Percentiles rank a stretch among this genome's conserved stretches.
Conservation (phyloP, 2,797 vertebrate species). For the Macropodus opercularis region DNA sequence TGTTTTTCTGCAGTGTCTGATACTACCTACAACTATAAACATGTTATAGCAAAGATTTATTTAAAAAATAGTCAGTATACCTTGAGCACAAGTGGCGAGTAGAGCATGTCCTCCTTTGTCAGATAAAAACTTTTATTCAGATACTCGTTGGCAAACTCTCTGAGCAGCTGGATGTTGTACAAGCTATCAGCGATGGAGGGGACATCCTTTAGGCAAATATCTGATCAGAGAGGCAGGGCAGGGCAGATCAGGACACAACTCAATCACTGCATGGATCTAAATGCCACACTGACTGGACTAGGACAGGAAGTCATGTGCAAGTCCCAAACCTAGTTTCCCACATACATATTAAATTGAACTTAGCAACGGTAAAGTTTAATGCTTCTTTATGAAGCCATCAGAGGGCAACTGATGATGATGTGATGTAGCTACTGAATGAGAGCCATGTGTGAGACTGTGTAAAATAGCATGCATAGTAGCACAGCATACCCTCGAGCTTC, state of each 20-base stretch:
- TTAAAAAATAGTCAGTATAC: conserved; percentile 66
- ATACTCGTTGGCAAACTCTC: conserved; percentile 92
- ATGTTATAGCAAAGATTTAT: neutral
- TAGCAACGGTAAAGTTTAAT: conserved; percentile 5
- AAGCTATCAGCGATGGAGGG: conserved; percentile 94
- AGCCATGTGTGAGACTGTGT: neutral
- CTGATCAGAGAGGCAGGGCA: conserved; percentile 72
- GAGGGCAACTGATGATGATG: conserved; percentile 13
- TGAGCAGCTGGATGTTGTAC: conserved; percentile 94
- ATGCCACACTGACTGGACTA: conserved; percentile 55
- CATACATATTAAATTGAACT: conserved; percentile 40
- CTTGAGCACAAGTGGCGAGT: conserved; percentile 94
- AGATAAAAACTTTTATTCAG: conserved; percentile 96
- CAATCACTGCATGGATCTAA: conserved; percentile 55
- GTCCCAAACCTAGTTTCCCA: conserved; percentile 53
- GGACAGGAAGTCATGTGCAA: conserved; percentile 33
- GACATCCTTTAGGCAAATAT: conserved; percentile 96
- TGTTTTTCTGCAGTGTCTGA: too few species aligned
- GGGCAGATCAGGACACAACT: conserved; percentile 45
- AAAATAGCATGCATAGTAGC: conserved; percentile 27
- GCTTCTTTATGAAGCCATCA: neutral
- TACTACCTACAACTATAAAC: too few species aligned
- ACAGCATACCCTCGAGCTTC: conserved; percentile 94
- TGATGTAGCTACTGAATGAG: neutral
- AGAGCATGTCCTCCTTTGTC: conserved; percentile 94